Percentiles rank a stretch among this genome's conserved stretches.
Conservation (phyloP, 1,140 invertebrate genomes). For the Drosophila neocordata region DNA sequence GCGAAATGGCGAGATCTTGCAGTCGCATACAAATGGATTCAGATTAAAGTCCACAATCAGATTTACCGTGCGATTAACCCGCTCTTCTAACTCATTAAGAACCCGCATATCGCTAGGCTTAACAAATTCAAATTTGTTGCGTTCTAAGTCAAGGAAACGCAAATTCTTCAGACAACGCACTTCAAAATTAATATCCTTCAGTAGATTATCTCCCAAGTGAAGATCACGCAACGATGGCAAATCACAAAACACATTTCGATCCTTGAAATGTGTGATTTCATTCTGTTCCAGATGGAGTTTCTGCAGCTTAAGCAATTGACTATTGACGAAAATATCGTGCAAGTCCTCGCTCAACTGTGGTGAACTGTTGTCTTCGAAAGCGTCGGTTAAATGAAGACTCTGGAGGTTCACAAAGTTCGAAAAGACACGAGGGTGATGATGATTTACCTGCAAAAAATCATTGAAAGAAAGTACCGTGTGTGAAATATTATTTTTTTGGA, state of each 20-base stretch:
- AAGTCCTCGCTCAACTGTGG: conserved; percentile 86
- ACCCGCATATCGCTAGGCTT: conserved; percentile 85
- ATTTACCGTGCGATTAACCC: conserved; percentile 83
- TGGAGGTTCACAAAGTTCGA: conserved; percentile 90
- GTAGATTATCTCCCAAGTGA: conserved; percentile 87
- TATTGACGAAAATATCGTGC: conserved; percentile 89
- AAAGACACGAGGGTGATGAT: conserved; percentile 89
- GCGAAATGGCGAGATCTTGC: conserved; percentile 86
- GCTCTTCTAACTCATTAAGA: conserved; percentile 85
- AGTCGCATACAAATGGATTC: conserved; percentile 89
- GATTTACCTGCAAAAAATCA: conserved; percentile 75
- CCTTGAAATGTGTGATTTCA: conserved; percentile 88
- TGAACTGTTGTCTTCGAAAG: conserved; percentile 88
- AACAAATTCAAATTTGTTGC: conserved; percentile 87
- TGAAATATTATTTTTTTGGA: neutral
- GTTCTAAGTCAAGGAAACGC: conserved; percentile 88
- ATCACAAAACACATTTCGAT: conserved; percentile 88
- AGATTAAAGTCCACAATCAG: conserved; percentile 87
- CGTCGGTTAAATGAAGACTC: conserved; percentile 89
- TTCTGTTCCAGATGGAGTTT: conserved; percentile 92
- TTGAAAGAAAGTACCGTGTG: neutral
- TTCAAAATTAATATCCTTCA: conserved; percentile 87
- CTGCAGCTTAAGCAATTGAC: conserved; percentile 86
- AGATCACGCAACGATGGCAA: conserved; percentile 87
- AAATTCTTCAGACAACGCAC: conserved; percentile 87